A percentile compares a stretch with the other conserved stretches of the same genome.
Evolutionary conservation across 2,113 vertebrate species (phyloP).

Genomic region (Tachysurus fulvidraco): DNA sequence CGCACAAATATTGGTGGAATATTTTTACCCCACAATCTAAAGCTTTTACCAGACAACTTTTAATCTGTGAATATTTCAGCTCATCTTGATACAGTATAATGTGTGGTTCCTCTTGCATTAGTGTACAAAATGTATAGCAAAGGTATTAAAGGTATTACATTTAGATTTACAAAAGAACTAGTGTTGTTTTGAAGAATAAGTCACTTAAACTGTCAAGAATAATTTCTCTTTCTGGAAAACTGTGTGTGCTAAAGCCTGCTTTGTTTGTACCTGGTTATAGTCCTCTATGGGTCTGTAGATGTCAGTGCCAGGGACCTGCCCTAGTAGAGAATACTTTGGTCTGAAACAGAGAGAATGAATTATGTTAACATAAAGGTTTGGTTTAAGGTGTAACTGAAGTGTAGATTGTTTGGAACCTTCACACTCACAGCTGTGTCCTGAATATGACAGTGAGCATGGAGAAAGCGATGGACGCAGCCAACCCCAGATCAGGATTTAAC

Average conservation of each 20-base stretch:
- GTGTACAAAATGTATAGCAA: background rate
- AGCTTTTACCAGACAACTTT: background rate
- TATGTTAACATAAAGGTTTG: background rate
- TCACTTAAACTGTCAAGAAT: background rate
- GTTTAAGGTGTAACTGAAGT: constrained; percentile 18
- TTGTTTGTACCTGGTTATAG: constrained; percentile 76
- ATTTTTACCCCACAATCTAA: background rate
- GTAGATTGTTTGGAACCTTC: background rate
- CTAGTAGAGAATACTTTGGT: constrained; percentile 88
- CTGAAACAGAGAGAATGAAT: constrained; percentile 65
- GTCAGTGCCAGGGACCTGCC: constrained; percentile 80
- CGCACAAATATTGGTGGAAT: background rate
- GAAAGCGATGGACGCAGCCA: constrained; percentile 81
- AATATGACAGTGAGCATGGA: constrained; percentile 87
- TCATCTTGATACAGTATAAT: background rate
- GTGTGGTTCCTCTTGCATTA: background rate
- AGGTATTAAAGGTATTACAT: background rate
- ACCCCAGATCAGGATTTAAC: constrained; percentile 87
- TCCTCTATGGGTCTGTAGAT: constrained; percentile 85
- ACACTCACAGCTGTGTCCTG: constrained; percentile 86
- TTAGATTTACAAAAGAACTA: background rate
- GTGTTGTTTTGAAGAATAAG: background rate
- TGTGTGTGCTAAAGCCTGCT: background rate
- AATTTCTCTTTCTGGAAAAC: background rate
- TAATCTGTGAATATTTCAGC: background rate